Evolutionary conservation across 2,888 invertebrate species (phyloP), one percentile per base, ranked within the genome.

Genomic region (Cotesia congregata): DNA sequence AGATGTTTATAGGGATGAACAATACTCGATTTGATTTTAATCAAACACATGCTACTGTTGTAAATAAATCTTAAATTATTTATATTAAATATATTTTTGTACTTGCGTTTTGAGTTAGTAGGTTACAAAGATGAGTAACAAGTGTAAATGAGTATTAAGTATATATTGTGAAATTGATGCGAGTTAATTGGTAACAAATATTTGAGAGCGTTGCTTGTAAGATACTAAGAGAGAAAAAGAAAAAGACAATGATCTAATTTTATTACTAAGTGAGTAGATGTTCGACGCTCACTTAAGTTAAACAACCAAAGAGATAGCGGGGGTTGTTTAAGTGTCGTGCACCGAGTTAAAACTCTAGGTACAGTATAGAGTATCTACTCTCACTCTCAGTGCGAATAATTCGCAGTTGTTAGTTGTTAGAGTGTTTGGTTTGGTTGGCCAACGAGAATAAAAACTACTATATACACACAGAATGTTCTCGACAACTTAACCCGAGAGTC

Each of bases 381-480:
- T 50, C 12, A 50, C 50, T 50, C 50, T 50, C 12, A 50, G 9
- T 50, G 3, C 12, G 12, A 50, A 50, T 50, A 50, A 50, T 50
- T 50, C 50, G 12, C 30, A 30, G 30, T 30, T 30, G 0, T 30
- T 30, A 30, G 30, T 30, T 30, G 3, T 30, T 30, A 30, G 30
- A 30, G 30, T 30, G 30, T 30, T 30, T 30, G 30, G 30, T 50
- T 7, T 60, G 59, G 60, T 73, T 73, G 38, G 67, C 73, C 67
- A 73, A 73, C 65, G 38, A 60, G 50, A 50, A 50, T 50, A 70
- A 41, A 70, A 70, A 68, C 38, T 62, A 74, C n/a, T n/a, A n/a
- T n/a, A n/a, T n/a, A n/a, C n/a, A n/a, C 78, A 75, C 72, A 76
- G 71, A 77, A 77, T 30, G 71, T 77, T 77, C 77, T 74, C 74